Conservation (phyloP, 2,113 vertebrate species). For the Eclectus roratus region DNA sequence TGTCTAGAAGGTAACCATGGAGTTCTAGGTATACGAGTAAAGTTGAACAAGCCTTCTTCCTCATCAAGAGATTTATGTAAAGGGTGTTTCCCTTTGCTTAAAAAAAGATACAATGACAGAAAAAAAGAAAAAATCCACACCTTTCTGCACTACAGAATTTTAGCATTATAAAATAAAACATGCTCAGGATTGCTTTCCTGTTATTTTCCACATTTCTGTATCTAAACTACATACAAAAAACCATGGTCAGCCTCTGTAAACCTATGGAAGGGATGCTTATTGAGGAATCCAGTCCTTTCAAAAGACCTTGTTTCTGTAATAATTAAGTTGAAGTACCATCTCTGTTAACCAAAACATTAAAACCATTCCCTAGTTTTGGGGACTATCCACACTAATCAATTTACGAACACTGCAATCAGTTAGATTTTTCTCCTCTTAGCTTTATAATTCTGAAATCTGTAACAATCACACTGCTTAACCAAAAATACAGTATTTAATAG, state of each 20-base stretch:
- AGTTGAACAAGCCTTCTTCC: background rate
- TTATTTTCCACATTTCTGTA: background rate
- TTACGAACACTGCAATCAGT: background rate
- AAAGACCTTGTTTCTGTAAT: background rate
- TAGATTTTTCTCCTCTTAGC: background rate
- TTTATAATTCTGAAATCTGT: background rate
- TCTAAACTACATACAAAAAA: background rate
- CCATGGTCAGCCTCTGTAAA: background rate
- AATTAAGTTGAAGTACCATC: background rate
- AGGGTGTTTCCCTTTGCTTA: background rate
- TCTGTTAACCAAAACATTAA: background rate
- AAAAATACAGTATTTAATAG: conserved; percentile 5
- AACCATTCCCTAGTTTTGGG: background rate
- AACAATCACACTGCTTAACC: background rate
- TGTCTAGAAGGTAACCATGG: background rate
- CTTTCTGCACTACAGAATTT: background rate
- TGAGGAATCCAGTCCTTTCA: background rate
- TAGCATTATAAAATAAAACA: background rate
- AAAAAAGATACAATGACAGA: background rate
- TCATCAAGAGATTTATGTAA: background rate
- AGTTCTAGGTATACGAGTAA: background rate
- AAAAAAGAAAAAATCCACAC: background rate
- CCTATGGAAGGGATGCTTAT: background rate
- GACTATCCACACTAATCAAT: background rate
- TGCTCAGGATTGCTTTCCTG: background rate